These are phyloP conservation scores for Malthinus seriepunctatus DNA, from an alignment of 2,888 invertebrate genomes.

Conservation along the genomic window DNA sequence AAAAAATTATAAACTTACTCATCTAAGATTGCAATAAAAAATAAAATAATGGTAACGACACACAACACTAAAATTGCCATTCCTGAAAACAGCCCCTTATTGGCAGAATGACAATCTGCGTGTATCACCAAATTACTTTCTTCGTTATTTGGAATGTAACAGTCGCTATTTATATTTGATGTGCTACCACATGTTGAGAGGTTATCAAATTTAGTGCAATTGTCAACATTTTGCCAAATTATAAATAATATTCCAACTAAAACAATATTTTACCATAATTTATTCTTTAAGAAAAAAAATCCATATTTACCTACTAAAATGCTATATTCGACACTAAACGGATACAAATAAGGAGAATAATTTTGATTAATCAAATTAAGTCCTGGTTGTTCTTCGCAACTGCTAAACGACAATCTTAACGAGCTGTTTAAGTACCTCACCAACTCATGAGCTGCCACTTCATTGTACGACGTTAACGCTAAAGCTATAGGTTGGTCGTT, in stretches of 20 bases:
- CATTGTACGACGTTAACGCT: conserved; percentile 45
- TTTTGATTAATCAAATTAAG: conserved; percentile 59
- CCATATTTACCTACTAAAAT: conserved; percentile 69
- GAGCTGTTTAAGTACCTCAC: conserved; percentile 39
- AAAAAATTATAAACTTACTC: conserved; percentile 52
- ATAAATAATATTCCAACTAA: conserved; percentile 73
- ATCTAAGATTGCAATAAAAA: conserved; percentile 62
- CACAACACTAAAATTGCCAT: conserved; percentile 60
- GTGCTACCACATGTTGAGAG: conserved; percentile 30
- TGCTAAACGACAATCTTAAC: conserved; percentile 37
- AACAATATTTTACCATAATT: conserved; percentile 35
- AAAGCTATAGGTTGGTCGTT: conserved; percentile 41
- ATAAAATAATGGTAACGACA: conserved; percentile 63
- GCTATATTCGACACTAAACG: conserved; percentile 80
- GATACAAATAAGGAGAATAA: conserved; percentile 77
- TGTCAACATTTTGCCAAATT: conserved; percentile 75
- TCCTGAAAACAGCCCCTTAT: conserved; percentile 74
- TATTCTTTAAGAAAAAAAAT: background rate
- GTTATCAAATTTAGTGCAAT: conserved; percentile 51
- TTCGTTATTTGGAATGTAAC: conserved; percentile 36
- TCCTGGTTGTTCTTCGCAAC: conserved; percentile 57
- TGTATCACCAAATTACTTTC: conserved; percentile 52
- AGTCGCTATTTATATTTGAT: conserved; percentile 42
- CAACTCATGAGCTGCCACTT: conserved; percentile 44
- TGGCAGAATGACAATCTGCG: conserved; percentile 76